Conservation (phyloP, 2,888 invertebrate species). For the Hypercompe scribonia region DNA sequence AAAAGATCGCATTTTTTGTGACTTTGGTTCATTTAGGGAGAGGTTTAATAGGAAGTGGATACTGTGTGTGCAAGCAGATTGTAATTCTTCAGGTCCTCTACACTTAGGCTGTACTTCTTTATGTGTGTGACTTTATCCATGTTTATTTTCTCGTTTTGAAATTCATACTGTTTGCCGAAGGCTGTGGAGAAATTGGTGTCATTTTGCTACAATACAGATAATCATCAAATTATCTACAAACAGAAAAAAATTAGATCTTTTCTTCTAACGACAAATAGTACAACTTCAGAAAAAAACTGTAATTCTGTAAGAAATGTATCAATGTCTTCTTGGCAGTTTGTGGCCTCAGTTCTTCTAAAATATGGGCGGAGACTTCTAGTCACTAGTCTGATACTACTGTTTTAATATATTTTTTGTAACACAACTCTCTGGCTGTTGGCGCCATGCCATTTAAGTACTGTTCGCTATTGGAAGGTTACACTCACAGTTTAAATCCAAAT, state of each 20-base stretch:
- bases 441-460: conserved; percentile 2
- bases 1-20: too few species aligned
- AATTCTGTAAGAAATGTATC: not conserved
- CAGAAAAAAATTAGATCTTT: not conserved
- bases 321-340: not conserved
- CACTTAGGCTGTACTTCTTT: too few species aligned
- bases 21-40: too few species aligned
- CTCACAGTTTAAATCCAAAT: conserved; percentile 13
- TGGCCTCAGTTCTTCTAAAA: not conserved
- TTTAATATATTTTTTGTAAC: conserved; percentile 9
- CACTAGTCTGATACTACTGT: conserved; percentile 2
- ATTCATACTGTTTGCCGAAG: too few species aligned
- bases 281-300: not conserved
- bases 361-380: not conserved
- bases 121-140: too few species aligned
- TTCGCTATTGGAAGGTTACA: conserved; percentile 6
- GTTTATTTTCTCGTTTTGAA: too few species aligned
- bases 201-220: too few species aligned
- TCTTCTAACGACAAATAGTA: not conserved
- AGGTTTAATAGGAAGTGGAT: too few species aligned
- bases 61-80: too few species aligned
- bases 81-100: too few species aligned
- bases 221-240: not conserved
- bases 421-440: conserved; percentile 6
- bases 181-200: too few species aligned